Conservation (phyloP, 1,140 invertebrate species). For the Vollenhovia emeryi region DNA sequence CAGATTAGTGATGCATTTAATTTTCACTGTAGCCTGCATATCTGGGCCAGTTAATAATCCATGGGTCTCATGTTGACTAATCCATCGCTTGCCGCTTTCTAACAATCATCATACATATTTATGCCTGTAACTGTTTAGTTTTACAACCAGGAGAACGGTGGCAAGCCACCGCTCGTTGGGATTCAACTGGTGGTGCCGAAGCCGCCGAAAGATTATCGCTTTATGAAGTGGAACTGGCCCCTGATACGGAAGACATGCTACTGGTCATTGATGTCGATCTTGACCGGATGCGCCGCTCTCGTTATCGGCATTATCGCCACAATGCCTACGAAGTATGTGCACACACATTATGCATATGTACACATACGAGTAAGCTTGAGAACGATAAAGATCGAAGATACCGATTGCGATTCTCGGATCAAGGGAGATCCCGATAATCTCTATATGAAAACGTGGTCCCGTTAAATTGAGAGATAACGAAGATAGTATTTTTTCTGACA, state of each 20-base stretch:
- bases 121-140: slow-evolving; percentile 79
- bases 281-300: slow-evolving; percentile 89
- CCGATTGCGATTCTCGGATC: background rate
- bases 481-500: background rate
- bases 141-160: slow-evolving; percentile 86
- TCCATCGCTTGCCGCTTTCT: slow-evolving; percentile 70
- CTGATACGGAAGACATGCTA: slow-evolving; percentile 90
- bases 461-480: background rate
- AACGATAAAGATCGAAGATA: background rate
- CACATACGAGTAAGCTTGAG: background rate
- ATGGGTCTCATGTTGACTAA: slow-evolving; percentile 55
- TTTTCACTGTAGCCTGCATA: too few relatives aligned
- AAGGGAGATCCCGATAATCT: slow-evolving; percentile 26
- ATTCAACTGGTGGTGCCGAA: slow-evolving; percentile 87
- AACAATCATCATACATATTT: slow-evolving; percentile 63
- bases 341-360: background rate
- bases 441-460: background rate
- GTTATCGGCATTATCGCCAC: slow-evolving; percentile 90
- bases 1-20: too few relatives aligned
- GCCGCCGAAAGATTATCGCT: slow-evolving; percentile 87
- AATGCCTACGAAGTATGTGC: slow-evolving; percentile 88
- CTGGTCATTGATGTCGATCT: slow-evolving; percentile 89
- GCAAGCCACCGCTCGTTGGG: slow-evolving; percentile 84
- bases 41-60: too few relatives aligned
- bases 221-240: slow-evolving; percentile 93